Base-by-base conservation (phyloP, 2,113 vertebrate genomes). In the Lasiurus borealis region DNA sequence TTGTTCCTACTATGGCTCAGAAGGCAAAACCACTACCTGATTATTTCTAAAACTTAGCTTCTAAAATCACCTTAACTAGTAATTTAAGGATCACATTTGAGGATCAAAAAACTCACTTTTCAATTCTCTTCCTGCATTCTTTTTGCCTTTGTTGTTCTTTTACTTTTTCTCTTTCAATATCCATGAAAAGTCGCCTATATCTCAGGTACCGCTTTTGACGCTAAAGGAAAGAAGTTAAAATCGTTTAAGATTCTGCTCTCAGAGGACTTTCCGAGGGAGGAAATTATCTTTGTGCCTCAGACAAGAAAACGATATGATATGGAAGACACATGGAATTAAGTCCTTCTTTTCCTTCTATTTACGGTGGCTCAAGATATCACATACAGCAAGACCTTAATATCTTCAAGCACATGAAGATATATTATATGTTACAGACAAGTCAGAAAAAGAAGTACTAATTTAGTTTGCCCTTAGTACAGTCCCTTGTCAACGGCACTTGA, bases 171-270 rank as follows among this genome's bases (percentile, higher is more conserved):
- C 99, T 98, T 96, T 99, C 99, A 0, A 98, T 75, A 80, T 94
- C 98, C 99, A 99, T 99, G 97, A 98, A 99, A 77, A 98, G 98
- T 34, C 99, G 98, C 11, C 99, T 98, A 88, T 98, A 97, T 96
- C 97, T 98, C 97, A 99, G 98, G 95, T 98, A 99, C 80, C 99
- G 98, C 46, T 95, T 98, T 98, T 98, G 99, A 29, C 97, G 98
- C 99, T 99, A 93, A 3, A 16, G 93, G 44, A 75, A 18, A 91
- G 23, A 91, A 86, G 59, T 84, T 92, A 90, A 85, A 90, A 93
- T 91, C 62, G 40, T 80, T 80, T 95, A 82, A 93, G 21, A 72
- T 76, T 94, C 69, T 83, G 31, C 25, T 86, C 34, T 93, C 83
- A 90, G 50, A 86, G 83, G 68, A 88, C n/a, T 93, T 96, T 83